These are phyloP conservation scores for Doryteuthis pealeii DNA, from an alignment of 1,140 invertebrate species.

Conservation along the genomic window DNA sequence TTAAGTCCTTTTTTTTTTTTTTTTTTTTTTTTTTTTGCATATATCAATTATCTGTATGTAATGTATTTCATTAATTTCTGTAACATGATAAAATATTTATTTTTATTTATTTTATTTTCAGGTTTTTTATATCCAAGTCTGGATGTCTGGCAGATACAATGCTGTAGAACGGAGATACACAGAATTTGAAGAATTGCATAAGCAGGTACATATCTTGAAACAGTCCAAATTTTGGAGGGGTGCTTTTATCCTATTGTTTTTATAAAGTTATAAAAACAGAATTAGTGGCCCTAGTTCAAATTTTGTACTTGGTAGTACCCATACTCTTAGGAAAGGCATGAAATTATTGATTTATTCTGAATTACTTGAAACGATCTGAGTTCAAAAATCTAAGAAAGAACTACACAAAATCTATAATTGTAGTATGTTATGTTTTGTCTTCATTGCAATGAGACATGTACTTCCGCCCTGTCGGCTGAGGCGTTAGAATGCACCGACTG, in stretches of 20 bases:
- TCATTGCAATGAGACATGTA: too few species aligned
- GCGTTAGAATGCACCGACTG: too few species aligned
- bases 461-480: too few species aligned
- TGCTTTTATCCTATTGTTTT: neutral
- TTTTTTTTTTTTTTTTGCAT: too few species aligned
- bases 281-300: neutral
- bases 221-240: neutral
- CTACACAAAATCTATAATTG: too few species aligned
- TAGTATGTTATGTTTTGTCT: too few species aligned
- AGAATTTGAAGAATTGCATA: slow-evolving; percentile 68
- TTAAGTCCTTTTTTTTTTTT: too few species aligned
- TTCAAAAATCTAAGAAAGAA: too few species aligned
- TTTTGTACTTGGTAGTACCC: neutral
- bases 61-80: too few species aligned
- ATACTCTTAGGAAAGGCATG: neutral
- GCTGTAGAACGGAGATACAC: slow-evolving; percentile 66
- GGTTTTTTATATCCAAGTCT: slow-evolving; percentile 66
- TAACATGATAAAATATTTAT: neutral
- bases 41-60: too few species aligned
- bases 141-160: slow-evolving; percentile 60
- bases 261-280: neutral
- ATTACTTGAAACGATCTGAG: neutral
- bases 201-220: slow-evolving; percentile 64
- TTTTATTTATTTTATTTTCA: slow-evolving; percentile 43
- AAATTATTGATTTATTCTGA: neutral